Percentiles rank a stretch among this genome's conserved stretches.
phyloP scores from a whole-genome alignment of 2,888 invertebrate genomes.

The Nebria salina region DNA sequence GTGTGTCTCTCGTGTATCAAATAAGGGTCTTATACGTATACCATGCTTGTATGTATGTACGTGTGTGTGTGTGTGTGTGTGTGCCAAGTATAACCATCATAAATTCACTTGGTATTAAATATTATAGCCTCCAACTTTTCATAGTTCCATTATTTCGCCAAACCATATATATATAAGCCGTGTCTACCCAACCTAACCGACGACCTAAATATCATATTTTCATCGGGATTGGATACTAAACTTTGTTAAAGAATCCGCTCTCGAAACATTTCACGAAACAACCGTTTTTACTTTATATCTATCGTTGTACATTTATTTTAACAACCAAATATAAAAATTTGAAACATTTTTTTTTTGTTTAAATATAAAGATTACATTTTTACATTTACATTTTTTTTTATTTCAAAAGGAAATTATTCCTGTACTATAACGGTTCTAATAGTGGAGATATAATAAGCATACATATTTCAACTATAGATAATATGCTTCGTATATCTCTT shows the following conservation, averaged over 20 bases:
- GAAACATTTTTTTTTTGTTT: too few species aligned
- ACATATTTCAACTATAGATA: not conserved
- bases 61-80: not conserved
- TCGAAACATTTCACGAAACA: not conserved
- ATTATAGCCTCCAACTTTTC: not conserved
- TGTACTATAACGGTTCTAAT: not conserved
- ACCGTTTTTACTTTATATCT: not conserved
- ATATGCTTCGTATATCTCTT: not conserved
- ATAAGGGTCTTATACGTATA: not conserved
- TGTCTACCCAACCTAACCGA: not conserved
- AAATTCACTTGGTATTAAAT: slow-evolving; percentile 1
- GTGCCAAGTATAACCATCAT: not conserved
- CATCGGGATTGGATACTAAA: not conserved
- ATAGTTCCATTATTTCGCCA: not conserved
- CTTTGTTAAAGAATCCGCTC: too few species aligned
- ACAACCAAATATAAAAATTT: too few species aligned
- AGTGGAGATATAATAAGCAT: not conserved
- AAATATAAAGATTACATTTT: too few species aligned
- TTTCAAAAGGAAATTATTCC: too few species aligned
- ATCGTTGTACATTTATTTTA: too few species aligned
- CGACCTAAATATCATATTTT: not conserved
- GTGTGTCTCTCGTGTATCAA: slow-evolving; percentile 1
- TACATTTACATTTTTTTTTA: too few species aligned
- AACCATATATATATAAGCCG: not conserved
- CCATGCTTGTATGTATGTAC: not conserved